A percentile compares a stretch with the other conserved stretches of the same genome.
These are phyloP conservation scores for Stercorarius parasiticus DNA, from an alignment of 2,113 vertebrate genomes.

Conservation along the genomic window DNA sequence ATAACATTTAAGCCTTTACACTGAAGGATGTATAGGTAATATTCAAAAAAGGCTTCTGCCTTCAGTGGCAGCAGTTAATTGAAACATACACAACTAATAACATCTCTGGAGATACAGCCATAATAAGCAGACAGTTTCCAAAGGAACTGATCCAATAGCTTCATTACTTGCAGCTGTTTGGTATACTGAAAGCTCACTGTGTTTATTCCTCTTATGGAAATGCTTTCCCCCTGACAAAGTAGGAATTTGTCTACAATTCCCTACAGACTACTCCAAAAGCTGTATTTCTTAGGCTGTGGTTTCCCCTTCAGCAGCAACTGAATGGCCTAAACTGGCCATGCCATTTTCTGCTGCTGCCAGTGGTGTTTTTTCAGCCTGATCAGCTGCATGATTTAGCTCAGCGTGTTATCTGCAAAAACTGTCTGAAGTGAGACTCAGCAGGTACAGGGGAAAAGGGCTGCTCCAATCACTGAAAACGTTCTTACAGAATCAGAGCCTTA, in stretches of 20 bases:
- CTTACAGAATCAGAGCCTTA: neutral
- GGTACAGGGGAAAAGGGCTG: neutral
- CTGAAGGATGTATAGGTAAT: neutral
- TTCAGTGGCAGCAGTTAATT: neutral
- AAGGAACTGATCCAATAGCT: neutral
- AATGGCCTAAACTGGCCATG: neutral
- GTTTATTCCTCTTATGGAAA: neutral
- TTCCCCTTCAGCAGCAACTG: neutral
- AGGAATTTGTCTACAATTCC: neutral
- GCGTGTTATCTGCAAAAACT: neutral
- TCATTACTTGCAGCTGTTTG: slow-evolving; percentile 13
- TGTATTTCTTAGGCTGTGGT: neutral
- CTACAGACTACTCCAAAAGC: neutral
- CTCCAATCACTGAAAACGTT: neutral
- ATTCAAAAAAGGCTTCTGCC: neutral
- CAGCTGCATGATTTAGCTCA: neutral
- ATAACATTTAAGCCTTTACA: neutral
- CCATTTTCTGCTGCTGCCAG: neutral
- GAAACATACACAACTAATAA: neutral
- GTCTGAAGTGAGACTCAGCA: neutral
- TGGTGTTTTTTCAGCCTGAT: neutral
- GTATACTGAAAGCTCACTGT: neutral
- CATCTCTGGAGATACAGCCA: neutral
- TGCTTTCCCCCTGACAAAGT: neutral
- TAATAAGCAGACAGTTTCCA: neutral